Conservation (phyloP, 2,888 invertebrate species). For the Coenonympha glycerion region DNA sequence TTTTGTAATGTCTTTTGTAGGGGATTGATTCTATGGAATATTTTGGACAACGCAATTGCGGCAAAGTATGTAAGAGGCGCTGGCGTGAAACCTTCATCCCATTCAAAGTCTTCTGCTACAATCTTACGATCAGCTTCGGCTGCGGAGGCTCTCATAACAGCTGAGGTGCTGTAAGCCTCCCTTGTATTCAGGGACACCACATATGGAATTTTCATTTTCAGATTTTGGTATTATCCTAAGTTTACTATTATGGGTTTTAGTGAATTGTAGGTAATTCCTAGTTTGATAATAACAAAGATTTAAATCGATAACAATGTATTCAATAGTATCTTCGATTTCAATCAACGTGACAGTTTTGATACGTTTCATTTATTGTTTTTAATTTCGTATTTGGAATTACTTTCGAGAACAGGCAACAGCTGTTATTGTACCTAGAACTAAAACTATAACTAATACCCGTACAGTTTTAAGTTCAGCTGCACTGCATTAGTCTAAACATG, state of each 20-base stretch:
- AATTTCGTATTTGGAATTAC: not conserved
- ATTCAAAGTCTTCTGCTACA: constrained; percentile 62
- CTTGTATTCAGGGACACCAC: constrained; percentile 51
- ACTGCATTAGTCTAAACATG: not conserved
- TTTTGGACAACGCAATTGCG: constrained; percentile 46
- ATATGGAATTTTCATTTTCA: constrained; percentile 65
- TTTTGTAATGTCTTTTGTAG: constrained; percentile 72
- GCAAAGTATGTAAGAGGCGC: constrained; percentile 58
- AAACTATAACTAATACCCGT: no score
- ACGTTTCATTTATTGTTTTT: not conserved
- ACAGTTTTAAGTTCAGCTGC: not conserved
- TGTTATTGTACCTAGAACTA: no score
- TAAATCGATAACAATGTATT: no score
- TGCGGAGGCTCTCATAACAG: constrained; percentile 41
- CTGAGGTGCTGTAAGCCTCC: constrained; percentile 48
- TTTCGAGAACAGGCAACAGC: no score
- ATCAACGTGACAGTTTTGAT: not conserved
- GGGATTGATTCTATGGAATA: constrained; percentile 71
- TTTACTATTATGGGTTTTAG: not conserved
- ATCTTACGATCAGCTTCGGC: constrained; percentile 51
- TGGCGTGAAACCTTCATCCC: constrained; percentile 62
- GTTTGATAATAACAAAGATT: no score
- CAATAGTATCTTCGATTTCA: no score
- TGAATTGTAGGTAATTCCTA: not conserved
- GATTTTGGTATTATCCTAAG: not conserved